A percentile compares a stretch with the other conserved stretches of the same genome.
phyloP scores from a whole-genome alignment of 2,888 invertebrate species.

The Doris montereyensis region DNA sequence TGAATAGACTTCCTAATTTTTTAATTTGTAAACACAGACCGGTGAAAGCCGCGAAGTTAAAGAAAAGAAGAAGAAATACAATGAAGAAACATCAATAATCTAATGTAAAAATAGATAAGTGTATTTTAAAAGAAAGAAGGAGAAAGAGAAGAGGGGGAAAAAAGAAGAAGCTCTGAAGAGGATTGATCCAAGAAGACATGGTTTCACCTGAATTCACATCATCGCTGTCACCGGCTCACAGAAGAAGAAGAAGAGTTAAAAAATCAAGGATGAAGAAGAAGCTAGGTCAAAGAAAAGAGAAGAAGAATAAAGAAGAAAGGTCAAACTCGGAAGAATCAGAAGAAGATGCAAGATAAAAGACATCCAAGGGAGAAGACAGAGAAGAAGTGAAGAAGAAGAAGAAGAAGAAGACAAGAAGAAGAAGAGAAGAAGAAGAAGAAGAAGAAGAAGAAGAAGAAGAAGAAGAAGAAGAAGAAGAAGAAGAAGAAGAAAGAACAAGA shows the following conservation, averaged over 20 bases:
- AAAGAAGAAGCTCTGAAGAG: too few species aligned
- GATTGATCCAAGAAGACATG: too few species aligned
- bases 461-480: background rate
- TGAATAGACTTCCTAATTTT: too few species aligned
- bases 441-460: background rate
- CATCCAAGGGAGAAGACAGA: background rate
- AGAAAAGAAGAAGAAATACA: too few species aligned
- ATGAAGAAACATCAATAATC: too few species aligned
- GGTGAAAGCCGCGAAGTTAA: too few species aligned
- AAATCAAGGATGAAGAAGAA: background rate
- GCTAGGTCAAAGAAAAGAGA: background rate
- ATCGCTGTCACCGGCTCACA: too few species aligned
- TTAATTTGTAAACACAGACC: too few species aligned
- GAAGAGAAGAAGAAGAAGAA: background rate
- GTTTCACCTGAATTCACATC: too few species aligned
- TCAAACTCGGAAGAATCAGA: background rate
- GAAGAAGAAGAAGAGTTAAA: background rate
- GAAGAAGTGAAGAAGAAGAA: background rate
- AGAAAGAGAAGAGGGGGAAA: too few species aligned
- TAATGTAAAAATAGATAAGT: too few species aligned
- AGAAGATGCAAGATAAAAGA: background rate
- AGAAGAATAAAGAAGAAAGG: background rate
- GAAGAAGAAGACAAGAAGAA: background rate
- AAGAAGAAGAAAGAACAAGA: background rate
- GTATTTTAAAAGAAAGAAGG: too few species aligned